A percentile compares a stretch with the other conserved stretches of the same genome.
Conservation (phyloP, 2,888 invertebrate species). For the Vesta saturnalis region DNA sequence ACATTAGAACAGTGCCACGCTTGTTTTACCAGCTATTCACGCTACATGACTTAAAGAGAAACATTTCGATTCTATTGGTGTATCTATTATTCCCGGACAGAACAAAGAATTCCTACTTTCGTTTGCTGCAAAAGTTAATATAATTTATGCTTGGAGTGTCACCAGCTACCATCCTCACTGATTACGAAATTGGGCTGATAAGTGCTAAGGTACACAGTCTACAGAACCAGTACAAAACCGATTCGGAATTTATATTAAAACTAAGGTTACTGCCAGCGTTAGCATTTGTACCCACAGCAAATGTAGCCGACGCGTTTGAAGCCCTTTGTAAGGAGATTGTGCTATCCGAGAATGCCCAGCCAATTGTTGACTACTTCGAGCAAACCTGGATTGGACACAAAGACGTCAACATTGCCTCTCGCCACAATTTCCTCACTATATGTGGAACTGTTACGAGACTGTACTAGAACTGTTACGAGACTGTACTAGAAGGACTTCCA, state of each 20-base stretch:
- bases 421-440: background rate
- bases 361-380: background rate
- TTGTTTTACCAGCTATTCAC: no score
- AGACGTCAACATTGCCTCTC: background rate
- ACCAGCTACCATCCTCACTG: conserved; percentile 19
- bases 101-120: background rate
- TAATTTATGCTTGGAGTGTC: background rate
- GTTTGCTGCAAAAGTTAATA: conserved; percentile 2
- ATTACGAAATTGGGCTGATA: conserved; percentile 29
- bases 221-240: conserved; percentile 20
- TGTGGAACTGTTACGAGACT: background rate
- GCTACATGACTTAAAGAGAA: background rate
- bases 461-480: no score
- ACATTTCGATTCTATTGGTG: background rate
- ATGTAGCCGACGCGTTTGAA: background rate
- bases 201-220: conserved; percentile 28
- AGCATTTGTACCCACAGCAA: no score
- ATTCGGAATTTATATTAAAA: conserved; percentile 30
- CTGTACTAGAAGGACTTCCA: background rate
- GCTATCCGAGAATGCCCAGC: background rate
- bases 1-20: no score
- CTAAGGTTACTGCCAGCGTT: background rate
- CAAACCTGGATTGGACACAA: no score
- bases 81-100: background rate
- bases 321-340: background rate